Conservation (phyloP, 2,888 invertebrate genomes). For the Mesorhabditis belari region DNA sequence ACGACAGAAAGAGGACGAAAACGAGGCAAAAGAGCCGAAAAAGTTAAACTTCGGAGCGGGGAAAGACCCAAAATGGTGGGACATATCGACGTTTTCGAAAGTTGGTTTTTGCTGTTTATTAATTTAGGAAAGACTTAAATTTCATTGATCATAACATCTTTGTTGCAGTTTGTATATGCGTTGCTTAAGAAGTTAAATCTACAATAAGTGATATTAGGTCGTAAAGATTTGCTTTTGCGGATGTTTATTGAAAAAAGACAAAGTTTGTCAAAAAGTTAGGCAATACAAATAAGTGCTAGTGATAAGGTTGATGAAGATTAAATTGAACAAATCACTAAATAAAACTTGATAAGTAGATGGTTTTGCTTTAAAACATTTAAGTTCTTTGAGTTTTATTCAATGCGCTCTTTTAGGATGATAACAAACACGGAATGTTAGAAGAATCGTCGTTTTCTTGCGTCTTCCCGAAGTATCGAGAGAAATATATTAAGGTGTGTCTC, state of each 20-base stretch:
- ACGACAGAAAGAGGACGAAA: neutral
- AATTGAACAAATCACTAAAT: no score
- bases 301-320: no score
- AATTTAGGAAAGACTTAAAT: no score
- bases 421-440: slow-evolving; percentile 74
- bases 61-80: slow-evolving; percentile 55
- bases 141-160: no score
- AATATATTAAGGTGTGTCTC: slow-evolving; percentile 65
- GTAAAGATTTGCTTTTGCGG: neutral
- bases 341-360: no score
- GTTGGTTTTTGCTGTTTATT: no score
- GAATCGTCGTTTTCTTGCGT: slow-evolving; percentile 93
- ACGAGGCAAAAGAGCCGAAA: neutral
- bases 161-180: no score
- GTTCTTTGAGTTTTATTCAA: slow-evolving; percentile 56
- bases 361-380: neutral
- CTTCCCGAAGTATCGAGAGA: slow-evolving; percentile 93
- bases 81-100: slow-evolving; percentile 66
- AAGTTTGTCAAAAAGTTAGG: no score
- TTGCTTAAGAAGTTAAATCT: neutral
- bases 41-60: slow-evolving; percentile 21
- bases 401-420: slow-evolving; percentile 60
- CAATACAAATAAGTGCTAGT: no score
- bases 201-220: no score
- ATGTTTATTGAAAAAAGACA: neutral